Percentiles rank a stretch among this genome's conserved stretches.
phyloP scores from a whole-genome alignment of 2,113 vertebrate species.

The Colaptes auratus region DNA sequence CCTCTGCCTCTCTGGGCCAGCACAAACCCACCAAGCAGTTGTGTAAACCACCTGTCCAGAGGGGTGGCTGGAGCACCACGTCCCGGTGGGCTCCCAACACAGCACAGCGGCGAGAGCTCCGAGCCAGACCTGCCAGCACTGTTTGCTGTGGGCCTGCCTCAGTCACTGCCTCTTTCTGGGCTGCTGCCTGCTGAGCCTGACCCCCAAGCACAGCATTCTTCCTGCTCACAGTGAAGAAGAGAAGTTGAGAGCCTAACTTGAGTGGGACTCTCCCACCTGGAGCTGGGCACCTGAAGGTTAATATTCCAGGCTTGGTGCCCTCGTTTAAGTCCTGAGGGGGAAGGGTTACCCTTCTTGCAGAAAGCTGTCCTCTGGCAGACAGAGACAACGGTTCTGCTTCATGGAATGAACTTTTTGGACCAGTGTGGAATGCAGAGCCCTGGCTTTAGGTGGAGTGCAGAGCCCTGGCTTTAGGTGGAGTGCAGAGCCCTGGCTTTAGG shows the following conservation, averaged over 20 bases:
- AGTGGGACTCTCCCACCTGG: neutral
- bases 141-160: neutral
- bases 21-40: neutral
- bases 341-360: neutral
- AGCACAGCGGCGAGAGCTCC: neutral
- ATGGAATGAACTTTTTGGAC: neutral
- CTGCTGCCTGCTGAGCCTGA: neutral
- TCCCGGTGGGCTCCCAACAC: neutral
- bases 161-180: neutral
- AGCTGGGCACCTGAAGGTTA: neutral
- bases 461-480: slow-evolving; percentile 32
- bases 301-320: neutral
- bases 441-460: slow-evolving; percentile 18
- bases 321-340: neutral
- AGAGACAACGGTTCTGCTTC: neutral
- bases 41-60: neutral
- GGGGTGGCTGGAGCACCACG: neutral
- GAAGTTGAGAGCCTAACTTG: neutral
- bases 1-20: neutral
- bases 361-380: neutral
- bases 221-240: neutral
- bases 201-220: neutral
- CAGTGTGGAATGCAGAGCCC: slow-evolving; percentile 1
- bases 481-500: slow-evolving; percentile 35
- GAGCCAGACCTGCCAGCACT: neutral